These are phyloP conservation scores for Sympetrum striolatum DNA, from an alignment of 2,888 invertebrate species.

Conservation along the genomic window DNA sequence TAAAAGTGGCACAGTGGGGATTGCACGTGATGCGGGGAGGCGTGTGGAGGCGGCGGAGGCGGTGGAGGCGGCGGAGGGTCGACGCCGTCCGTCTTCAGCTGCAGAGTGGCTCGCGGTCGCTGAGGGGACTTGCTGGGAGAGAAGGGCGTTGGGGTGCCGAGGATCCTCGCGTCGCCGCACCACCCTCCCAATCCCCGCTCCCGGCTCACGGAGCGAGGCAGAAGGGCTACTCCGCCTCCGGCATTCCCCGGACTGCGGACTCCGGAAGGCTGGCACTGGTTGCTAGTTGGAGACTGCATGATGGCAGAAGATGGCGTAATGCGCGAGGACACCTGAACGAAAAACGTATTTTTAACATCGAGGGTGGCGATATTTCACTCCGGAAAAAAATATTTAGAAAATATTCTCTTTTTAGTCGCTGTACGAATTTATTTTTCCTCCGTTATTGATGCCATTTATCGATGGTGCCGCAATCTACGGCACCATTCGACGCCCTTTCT, in stretches of 20 bases:
- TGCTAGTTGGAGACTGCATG: neutral
- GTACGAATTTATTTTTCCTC: no score
- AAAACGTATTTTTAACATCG: no score
- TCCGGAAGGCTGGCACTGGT: neutral
- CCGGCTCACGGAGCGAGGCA: neutral
- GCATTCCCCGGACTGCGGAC: neutral
- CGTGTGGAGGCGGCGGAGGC: neutral
- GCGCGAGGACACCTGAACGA: neutral
- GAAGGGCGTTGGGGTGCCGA: slow-evolving; percentile 12
- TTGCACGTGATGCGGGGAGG: neutral
- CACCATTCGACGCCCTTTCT: no score
- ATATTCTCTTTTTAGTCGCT: no score
- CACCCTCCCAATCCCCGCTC: neutral
- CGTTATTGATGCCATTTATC: no score
- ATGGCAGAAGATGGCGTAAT: neutral
- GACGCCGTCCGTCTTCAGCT: neutral
- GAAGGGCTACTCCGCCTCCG: neutral
- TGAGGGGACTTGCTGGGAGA: neutral
- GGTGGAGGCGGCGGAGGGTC: neutral
- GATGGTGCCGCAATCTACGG: no score
- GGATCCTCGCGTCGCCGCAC: neutral
- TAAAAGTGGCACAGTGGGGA: slow-evolving; percentile 31
- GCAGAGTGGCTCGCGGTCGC: neutral
- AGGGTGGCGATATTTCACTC: no score
- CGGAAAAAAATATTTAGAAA: no score